These are phyloP conservation scores for Dasysyrphus albostriatus DNA, from an alignment of 2,888 invertebrate species.

Conservation along the genomic window DNA sequence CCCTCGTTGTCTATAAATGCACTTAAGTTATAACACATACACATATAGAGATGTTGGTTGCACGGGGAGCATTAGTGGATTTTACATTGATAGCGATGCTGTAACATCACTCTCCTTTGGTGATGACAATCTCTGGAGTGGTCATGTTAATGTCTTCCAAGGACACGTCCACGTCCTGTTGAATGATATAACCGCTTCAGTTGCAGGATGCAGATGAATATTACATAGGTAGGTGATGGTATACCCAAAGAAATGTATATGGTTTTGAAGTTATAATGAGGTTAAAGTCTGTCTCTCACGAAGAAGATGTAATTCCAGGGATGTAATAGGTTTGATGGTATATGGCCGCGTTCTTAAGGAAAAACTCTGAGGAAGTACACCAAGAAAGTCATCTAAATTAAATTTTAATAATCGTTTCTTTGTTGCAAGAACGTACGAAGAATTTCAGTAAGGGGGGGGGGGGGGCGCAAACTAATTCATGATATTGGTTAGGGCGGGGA, in stretches of 20 bases:
- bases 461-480: too few relatives aligned
- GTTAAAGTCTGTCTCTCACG: constrained; percentile 5
- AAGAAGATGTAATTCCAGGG: neutral
- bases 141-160: constrained; percentile 61
- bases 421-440: too few relatives aligned
- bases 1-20: constrained; percentile 18
- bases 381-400: too few relatives aligned
- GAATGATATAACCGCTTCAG: constrained; percentile 43
- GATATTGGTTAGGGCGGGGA: too few relatives aligned
- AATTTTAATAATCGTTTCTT: too few relatives aligned
- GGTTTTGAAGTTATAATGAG: constrained; percentile 39
- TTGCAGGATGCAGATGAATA: constrained; percentile 10
- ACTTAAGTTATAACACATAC: constrained; percentile 39
- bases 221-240: neutral
- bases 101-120: constrained; percentile 23
- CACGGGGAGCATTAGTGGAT: constrained; percentile 15
- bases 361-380: too few relatives aligned
- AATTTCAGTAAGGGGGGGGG: too few relatives aligned
- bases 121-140: constrained; percentile 49
- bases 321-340: neutral
- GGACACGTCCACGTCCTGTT: constrained; percentile 60
- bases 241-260: neutral
- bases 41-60: constrained; percentile 3
- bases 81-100: constrained; percentile 4
- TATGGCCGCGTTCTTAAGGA: neutral